A percentile compares a stretch with the other conserved stretches of the same genome.
These are phyloP conservation scores for Anodontia alba DNA, from an alignment of 2,888 invertebrate species.

Conservation along the genomic window DNA sequence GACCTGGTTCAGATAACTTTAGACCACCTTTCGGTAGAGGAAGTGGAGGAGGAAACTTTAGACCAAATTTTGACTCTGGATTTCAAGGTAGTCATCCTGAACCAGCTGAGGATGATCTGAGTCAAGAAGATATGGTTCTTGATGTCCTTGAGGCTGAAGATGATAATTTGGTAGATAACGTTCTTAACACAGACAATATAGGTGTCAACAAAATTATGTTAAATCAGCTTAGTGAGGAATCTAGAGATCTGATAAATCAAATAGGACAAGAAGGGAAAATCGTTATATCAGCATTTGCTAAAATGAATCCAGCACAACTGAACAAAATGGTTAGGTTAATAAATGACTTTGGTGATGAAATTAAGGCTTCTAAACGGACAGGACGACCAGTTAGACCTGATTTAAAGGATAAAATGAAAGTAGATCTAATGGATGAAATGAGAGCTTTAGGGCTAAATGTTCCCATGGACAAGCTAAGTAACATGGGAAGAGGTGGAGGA, in stretches of 20 bases:
- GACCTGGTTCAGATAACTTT: conserved; percentile 24
- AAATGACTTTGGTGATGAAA: conserved; percentile 56
- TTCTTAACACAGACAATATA: conserved; percentile 44
- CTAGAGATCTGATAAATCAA: conserved; percentile 39
- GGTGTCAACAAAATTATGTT: conserved; percentile 58
- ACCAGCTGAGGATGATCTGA: conserved; percentile 6
- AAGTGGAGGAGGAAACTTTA: conserved; percentile 21
- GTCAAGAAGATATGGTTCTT: conserved; percentile 11
- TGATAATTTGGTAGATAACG: conserved; percentile 16
- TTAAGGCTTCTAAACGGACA: conserved; percentile 35
- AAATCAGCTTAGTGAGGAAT: conserved; percentile 45
- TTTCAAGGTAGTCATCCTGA: conserved; percentile 31
- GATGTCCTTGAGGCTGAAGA: neutral
- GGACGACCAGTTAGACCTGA: conserved; percentile 37
- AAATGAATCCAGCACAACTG: conserved; percentile 54
- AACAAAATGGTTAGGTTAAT: conserved; percentile 52
- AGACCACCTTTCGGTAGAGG: conserved; percentile 30
- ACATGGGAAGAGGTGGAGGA: conserved; percentile 12
- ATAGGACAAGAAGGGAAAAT: conserved; percentile 49
- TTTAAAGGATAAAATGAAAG: conserved; percentile 47
- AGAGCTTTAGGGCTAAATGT: conserved; percentile 35
- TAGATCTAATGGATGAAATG: conserved; percentile 47
- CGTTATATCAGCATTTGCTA: conserved; percentile 45
- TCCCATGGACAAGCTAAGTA: conserved; percentile 1
- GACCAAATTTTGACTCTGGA: conserved; percentile 7